A percentile compares a stretch with the other conserved stretches of the same genome.
phyloP scores from a whole-genome alignment of 2,888 invertebrate genomes.

The Lacanobia oleracea region DNA sequence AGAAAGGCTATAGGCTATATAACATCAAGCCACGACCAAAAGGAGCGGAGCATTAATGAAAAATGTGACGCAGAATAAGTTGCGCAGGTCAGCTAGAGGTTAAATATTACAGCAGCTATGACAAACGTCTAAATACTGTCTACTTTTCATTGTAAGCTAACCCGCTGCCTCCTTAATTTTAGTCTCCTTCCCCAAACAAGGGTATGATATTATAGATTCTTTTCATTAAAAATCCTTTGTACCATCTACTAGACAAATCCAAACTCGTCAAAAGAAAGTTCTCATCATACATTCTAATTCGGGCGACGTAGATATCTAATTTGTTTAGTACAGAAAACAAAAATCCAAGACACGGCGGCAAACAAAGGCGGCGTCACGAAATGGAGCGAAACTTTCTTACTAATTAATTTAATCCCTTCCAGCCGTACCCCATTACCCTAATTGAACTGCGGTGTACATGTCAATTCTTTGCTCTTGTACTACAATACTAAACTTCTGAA shows the following conservation, averaged over 20 bases:
- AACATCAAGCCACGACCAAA: too few relatives aligned
- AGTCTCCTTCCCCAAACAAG: too few relatives aligned
- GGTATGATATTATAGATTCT: too few relatives aligned
- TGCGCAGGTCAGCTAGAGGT: too few relatives aligned
- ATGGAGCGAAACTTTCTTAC: slow-evolving; percentile 89
- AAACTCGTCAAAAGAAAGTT: background rate
- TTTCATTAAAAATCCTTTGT: background rate
- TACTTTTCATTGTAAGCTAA: too few relatives aligned
- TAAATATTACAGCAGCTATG: too few relatives aligned
- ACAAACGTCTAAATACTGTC: too few relatives aligned
- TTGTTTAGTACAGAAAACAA: slow-evolving; percentile 74
- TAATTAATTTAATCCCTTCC: slow-evolving; percentile 90
- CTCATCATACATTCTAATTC: slow-evolving; percentile 2
- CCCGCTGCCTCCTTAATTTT: too few relatives aligned
- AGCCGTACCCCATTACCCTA: slow-evolving; percentile 89
- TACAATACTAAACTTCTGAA: slow-evolving; percentile 44
- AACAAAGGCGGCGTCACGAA: slow-evolving; percentile 86
- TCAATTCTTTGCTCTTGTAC: slow-evolving; percentile 86
- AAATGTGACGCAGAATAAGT: too few relatives aligned
- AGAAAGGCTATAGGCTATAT: too few relatives aligned
- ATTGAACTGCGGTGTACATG: slow-evolving; percentile 90
- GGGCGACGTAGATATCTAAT: slow-evolving; percentile 54
- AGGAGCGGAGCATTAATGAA: too few relatives aligned
- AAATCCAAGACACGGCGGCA: slow-evolving; percentile 80
- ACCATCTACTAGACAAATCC: background rate